A percentile compares a stretch with the other conserved stretches of the same genome.
Conservation (phyloP, 2,888 invertebrate genomes). For the Nomada hirtipes region DNA sequence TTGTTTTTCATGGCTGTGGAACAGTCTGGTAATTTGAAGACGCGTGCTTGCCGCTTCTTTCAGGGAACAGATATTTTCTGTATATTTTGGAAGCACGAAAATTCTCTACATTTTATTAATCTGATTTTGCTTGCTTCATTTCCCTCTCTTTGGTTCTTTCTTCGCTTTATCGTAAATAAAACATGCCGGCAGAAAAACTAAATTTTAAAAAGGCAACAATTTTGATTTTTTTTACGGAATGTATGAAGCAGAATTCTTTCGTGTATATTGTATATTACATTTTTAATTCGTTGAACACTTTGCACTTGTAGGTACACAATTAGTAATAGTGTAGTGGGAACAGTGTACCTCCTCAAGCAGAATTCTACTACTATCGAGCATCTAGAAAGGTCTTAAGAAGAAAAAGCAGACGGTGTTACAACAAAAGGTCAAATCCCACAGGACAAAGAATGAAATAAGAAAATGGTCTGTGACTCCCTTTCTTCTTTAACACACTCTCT, state of each 20-base stretch:
- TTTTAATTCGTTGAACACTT: no score
- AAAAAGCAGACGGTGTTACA: constrained; percentile 2
- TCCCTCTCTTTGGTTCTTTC: neutral
- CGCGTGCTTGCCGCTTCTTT: neutral
- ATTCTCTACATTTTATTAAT: no score
- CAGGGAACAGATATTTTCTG: neutral
- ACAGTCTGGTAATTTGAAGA: neutral
- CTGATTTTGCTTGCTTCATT: no score
- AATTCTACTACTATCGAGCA: neutral
- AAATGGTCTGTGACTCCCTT: constrained; percentile 15
- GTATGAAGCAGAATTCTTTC: no score
- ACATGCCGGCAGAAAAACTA: no score
- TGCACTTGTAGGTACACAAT: neutral
- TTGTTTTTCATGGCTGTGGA: neutral
- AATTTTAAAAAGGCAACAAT: no score
- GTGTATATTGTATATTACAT: no score
- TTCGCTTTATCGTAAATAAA: no score
- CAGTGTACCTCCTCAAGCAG: neutral
- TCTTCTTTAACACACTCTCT: neutral
- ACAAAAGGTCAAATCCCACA: constrained; percentile 22
- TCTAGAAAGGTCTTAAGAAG: neutral
- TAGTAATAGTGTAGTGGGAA: neutral
- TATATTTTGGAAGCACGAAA: no score
- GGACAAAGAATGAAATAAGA: constrained; percentile 29
- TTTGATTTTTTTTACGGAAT: no score